Conservation (phyloP, 2,888 invertebrate species). For the Dyspetes luteomarginatus region DNA sequence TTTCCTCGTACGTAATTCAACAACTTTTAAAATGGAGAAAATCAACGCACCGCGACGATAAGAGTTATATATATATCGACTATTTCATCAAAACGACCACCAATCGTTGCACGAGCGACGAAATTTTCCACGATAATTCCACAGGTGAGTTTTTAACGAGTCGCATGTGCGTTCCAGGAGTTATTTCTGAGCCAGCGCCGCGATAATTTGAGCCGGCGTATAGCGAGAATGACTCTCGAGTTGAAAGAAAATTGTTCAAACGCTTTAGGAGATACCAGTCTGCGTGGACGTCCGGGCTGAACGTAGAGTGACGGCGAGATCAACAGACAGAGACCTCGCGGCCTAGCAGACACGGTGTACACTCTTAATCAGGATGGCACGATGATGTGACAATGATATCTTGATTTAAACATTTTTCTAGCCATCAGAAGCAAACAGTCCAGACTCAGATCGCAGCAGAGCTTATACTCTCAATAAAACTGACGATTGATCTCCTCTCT, state of each 20-base stretch:
- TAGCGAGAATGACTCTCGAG: constrained; percentile 48
- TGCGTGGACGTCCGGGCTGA: constrained; percentile 41
- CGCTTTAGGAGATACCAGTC: constrained; percentile 56
- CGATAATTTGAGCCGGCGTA: neutral
- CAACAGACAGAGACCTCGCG: constrained; percentile 21
- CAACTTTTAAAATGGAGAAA: neutral
- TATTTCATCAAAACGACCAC: too few species aligned
- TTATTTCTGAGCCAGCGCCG: neutral
- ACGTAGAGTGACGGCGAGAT: constrained; percentile 52
- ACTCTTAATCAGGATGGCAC: constrained; percentile 60
- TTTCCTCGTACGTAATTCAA: neutral
- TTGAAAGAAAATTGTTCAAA: constrained; percentile 59
- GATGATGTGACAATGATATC: constrained; percentile 63
- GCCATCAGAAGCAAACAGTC: neutral
- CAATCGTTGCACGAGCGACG: too few species aligned
- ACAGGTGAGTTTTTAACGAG: neutral
- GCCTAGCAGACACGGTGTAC: constrained; percentile 33
- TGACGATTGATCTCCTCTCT: neutral
- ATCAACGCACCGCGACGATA: too few species aligned
- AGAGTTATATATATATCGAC: too few species aligned
- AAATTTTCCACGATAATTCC: neutral
- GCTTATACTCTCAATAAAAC: neutral
- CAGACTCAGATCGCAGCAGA: neutral
- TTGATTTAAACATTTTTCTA: constrained; percentile 46
- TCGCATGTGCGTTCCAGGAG: neutral